Base-by-base conservation (phyloP, 2,888 invertebrate species). In the Cantharis lateralis region DNA sequence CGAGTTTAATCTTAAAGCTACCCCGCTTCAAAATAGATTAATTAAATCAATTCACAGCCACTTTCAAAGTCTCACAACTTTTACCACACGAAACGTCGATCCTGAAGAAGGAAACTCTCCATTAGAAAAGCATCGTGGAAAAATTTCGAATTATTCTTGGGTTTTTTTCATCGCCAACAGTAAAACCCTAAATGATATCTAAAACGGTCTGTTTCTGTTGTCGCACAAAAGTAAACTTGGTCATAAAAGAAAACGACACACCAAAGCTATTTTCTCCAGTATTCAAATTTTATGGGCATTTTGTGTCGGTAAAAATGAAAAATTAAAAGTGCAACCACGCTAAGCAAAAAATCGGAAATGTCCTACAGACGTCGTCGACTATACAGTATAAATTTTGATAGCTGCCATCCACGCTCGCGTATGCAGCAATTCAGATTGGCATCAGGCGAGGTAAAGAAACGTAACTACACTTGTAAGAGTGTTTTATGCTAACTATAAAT, bases 401-500 rank as follows among this genome's bases (percentile, higher is more conserved):
- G 69, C 61, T 70, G 73, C 70, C 68, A 62, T 48, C 13, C 48
- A 48, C 48, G 68, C 70, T 20, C 62, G 26, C 16, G 66, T 77
- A 73, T 32, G 24, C n/a, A 48, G 64, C 70, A 62, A 16, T 66
- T 28, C 62, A 74, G 74, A 74, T 77, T 74, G 71, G 62, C 63
- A 70, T 63, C 68, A 70, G 69, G 62, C 61, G 72, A 74, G 72
- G 74, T 63, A 74, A 74, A 72, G 26, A 28, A 68, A 72, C 77
- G 64, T 69, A 74, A 70, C 70, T 77, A 78, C 78, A 75, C 78
- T 78, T 78, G 78, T 78, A 75, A 75, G 75, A 78, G 75, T 78
- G 78, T 79, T 78, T 79, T 74, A 78, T 79, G 77, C 71, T 73
- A 77, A 79, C 76, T 77, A 77, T 76, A 77, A 77, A 74, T 79